phyloP scores from a whole-genome alignment of 1,140 invertebrate species.

The Megathymus violae region DNA sequence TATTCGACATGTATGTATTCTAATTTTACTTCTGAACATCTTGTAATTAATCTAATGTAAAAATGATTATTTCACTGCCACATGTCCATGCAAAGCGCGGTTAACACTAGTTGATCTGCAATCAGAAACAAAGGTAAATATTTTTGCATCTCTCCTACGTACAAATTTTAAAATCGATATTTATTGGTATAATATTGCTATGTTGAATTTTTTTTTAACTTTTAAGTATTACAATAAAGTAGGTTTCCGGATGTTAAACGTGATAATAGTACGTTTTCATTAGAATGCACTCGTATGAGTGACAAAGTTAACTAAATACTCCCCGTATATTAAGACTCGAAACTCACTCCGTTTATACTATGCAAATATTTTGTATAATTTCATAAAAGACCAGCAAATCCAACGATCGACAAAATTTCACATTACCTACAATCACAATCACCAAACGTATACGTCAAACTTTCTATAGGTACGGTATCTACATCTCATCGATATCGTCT shows the following conservation, averaged over 20 bases:
- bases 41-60: constrained; percentile 64
- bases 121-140: constrained; percentile 50
- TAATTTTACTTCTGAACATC: constrained; percentile 93
- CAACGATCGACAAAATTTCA: not conserved
- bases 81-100: constrained; percentile 67
- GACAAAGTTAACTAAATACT: not conserved
- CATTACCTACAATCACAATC: constrained; percentile 36
- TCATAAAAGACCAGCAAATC: constrained; percentile 13
- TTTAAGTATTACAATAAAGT: constrained; percentile 50
- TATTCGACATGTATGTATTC: constrained; percentile 97
- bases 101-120: constrained; percentile 57
- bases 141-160: not conserved
- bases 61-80: constrained; percentile 66
- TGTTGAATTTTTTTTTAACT: not conserved
- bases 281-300: constrained; percentile 2
- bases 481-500: too few relatives aligned
- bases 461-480: constrained; percentile 45
- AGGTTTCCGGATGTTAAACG: constrained; percentile 74
- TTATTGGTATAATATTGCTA: not conserved
- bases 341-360: constrained; percentile 5
- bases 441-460: constrained; percentile 58
- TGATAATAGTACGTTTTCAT: constrained; percentile 40
- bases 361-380: constrained; percentile 9
- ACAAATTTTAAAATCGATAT: not conserved
- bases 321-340: not conserved